Evolutionary conservation across 2,888 invertebrate genomes (phyloP).

Genomic region (Diarsia mendica): DNA sequence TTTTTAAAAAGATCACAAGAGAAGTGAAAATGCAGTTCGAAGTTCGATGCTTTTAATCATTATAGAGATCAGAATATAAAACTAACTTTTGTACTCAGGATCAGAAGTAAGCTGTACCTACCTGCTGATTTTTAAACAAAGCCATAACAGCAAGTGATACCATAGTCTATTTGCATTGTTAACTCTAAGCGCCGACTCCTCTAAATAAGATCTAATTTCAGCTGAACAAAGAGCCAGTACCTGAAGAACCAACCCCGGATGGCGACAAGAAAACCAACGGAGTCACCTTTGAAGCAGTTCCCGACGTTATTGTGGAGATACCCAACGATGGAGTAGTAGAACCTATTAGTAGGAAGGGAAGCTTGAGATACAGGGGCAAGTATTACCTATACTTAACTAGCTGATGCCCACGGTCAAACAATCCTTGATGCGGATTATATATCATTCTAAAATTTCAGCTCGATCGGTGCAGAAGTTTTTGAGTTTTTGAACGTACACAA

Average conservation of each 20-base stretch:
- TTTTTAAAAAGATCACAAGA: not conserved
- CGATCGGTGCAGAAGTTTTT: no score
- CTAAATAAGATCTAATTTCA: slow-evolving; percentile 49
- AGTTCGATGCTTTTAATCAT: not conserved
- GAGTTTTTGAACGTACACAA: no score
- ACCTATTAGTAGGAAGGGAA: slow-evolving; percentile 81
- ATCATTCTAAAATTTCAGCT: no score
- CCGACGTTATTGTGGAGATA: slow-evolving; percentile 81
- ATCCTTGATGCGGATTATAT: no score
- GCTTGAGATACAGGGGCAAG: slow-evolving; percentile 91
- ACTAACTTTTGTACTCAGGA: not conserved
- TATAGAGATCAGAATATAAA: not conserved
- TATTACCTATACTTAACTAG: no score
- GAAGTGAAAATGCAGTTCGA: not conserved
- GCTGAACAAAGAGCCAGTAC: slow-evolving; percentile 76
- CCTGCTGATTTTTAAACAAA: not conserved
- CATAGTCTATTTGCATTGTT: not conserved
- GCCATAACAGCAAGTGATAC: no score
- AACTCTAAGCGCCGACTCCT: not conserved
- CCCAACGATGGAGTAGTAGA: slow-evolving; percentile 75
- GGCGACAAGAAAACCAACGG: slow-evolving; percentile 82
- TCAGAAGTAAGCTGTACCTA: not conserved
- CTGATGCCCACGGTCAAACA: no score
- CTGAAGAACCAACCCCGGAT: slow-evolving; percentile 72
- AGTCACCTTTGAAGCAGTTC: slow-evolving; percentile 78